Evolutionary conservation across 2,797 vertebrate species (phyloP).

Genomic region (Argya squamiceps): DNA sequence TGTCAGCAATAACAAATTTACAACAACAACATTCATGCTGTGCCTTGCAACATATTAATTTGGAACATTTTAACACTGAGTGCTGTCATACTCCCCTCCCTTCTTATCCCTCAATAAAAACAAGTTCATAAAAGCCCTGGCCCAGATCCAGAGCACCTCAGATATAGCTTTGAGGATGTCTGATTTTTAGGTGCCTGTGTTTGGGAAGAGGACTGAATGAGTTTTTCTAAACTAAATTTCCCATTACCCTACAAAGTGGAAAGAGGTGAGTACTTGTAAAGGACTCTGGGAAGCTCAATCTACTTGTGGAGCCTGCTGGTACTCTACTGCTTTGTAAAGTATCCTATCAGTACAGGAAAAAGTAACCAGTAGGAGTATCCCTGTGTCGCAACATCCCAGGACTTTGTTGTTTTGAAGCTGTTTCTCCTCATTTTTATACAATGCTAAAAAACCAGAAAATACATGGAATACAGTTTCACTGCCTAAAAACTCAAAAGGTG

Average conservation of each 20-base stretch:
- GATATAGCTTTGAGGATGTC: not conserved
- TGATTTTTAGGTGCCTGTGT: not conserved
- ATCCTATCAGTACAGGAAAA: not conserved
- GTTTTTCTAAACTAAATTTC: not conserved
- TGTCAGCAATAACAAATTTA: constrained; percentile 41
- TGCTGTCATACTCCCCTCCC: not conserved
- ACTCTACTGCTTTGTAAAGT: not conserved
- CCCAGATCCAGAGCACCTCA: not conserved
- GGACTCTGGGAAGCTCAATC: not conserved
- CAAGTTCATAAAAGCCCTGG: not conserved
- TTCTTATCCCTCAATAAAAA: not conserved
- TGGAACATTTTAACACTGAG: not conserved
- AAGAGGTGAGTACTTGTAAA: not conserved
- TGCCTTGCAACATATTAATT: not conserved
- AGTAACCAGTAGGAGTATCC: not conserved
- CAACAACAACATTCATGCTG: not conserved
- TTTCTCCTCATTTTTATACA: not conserved
- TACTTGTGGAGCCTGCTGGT: not conserved
- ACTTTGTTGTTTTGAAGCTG: not conserved
- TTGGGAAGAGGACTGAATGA: not conserved
- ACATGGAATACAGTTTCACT: not conserved
- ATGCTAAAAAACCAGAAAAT: not conserved
- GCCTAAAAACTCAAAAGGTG: not conserved
- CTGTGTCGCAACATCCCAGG: not conserved
- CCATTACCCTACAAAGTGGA: not conserved